Evolutionary conservation across 2,797 vertebrate genomes (phyloP), one percentile per base, ranked within the genome.

Genomic region (Rallus crepitans): DNA sequence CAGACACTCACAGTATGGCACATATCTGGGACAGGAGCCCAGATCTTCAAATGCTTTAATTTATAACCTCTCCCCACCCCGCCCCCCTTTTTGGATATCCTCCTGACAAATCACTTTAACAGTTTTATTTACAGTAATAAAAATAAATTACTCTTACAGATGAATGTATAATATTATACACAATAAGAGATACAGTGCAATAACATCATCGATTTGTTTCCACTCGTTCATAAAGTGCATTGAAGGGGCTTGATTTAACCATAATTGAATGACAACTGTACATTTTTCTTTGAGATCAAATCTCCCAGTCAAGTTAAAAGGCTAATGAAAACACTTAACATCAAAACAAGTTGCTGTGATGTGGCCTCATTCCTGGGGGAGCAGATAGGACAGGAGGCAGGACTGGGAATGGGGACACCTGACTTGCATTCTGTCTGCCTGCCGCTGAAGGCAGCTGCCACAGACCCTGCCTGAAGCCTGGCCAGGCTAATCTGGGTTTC

Each of bases 141-240:
- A 99, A 99, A 99, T 99, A 99, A 99, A 99, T 98, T 97, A 96
- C 98, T 98, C 98, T 98, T 98, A 98, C 98, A 97, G 97, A 98
- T 96, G 98, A 98, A 98, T 99, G 98, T 98, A 98, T 98, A 96
- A 86, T 96, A 94, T 96, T 96, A 72, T 96, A 97, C 98, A 98
- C 97, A 93, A 93, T 93, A 98, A 45, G 98, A 99, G 98, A 98
- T 98, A 98, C 98, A 98, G 98, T 99, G 98, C 98, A 99, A 98
- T 98, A 98, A 98, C 98, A 98, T 98, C 98, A 98, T 98, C 87
- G 90, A 80, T 96, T 95, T 55, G 65, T 82, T 91, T 90, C 66
- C 97, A 94, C 91, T 96, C 10, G 6, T 87, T 97, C 94, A 92
- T 98, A 97, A 98, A 98, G 97, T 98, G 97, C 97, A 96, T 97